Evolutionary conservation across 2,888 invertebrate genomes (phyloP), one percentile per base, ranked within the genome.

Genomic region (Cerastis rubricosa): DNA sequence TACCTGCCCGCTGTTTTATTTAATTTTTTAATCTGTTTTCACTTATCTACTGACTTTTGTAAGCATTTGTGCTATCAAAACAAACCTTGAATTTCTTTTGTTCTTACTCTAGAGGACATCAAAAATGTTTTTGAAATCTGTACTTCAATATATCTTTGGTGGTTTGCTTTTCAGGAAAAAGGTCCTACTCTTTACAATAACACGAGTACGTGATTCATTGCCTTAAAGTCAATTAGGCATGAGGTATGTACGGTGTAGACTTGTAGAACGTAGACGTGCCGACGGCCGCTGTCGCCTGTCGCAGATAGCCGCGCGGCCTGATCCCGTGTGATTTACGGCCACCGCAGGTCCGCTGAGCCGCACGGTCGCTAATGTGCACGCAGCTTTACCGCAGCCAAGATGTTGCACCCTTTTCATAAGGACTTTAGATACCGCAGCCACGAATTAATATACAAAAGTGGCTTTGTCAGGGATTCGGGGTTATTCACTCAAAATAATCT

Each of bases 1-100:
- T 92, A 96, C 95, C 95, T 96, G 95, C 89, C 90, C 91, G 89
- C 89, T 93, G 93, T 94, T 95, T 94, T 92, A 92, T 93, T 94
- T 94, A 92, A 93, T 94, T 94, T 94, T 92, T 93, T 89, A 92
- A 94, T 94, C 90, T 93, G 91, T 92, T 93, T 92, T 86, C 75
- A 82, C 81, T 82, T 83, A 85, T 78, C 79, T 78, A 47, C 29
- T 57, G 70, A 73, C 77, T 85, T 84, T 79, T 86, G 79, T 88
- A 51, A 87, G 68, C 75, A 57, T 78, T 79, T 78, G 49, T 72
- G 66, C 82, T 85, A 78, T 76, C 77, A 79, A 81, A 51, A 35
- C 35, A 71, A 63, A 59, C 43, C 29, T 61, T 71, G 64, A 59
- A 59, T 59, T 66, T 59, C 5, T 66, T 64, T 81, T n/a, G 29